Evolutionary conservation across 2,113 vertebrate genomes (phyloP), one percentile per base, ranked within the genome.

Genomic region (Mastomys coucha): DNA sequence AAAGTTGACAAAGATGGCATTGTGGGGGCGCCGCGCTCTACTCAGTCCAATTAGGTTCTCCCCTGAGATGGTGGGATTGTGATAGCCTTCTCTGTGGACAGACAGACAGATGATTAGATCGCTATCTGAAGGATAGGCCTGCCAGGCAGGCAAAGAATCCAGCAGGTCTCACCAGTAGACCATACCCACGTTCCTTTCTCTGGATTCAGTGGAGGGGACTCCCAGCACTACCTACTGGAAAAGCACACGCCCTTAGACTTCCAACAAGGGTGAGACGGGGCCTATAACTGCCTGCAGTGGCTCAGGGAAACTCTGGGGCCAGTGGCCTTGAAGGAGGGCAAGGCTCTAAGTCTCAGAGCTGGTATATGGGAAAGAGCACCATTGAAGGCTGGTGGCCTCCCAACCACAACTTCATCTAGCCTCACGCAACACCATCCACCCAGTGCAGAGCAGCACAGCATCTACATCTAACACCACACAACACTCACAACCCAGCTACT

Each of bases 1-100:
- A 39, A 99, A 99, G 97, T 98, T 99, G 91, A 99, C 98, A 93
- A 99, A 99, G 93, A 99, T 99, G 63, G 99, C 99, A 0, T 99
- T 99, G 98, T 99, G 99, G 1, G 99, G 99, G 51, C 99, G 99
- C 0, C 99, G 99, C 49, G 99, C 99, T 5, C 99, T 98, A 98
- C 99, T 99, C 96, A 99, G 97, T 53, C 99, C 99, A 0, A 99
- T 99, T 7, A 99, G 97, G 95, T 99, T 99, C 95, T 99, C 99
- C 0, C 98, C 99, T 1, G 98, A 98, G 78, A 98, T 77, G 28
- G 97, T 75, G 19, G 98, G 97, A 14, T 98, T 98, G 81, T 97
- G 98, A 96, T 99, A 99, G 12, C 99, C 99, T 75, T 99, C 98
- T 97, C 99, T 99, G 97, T 5, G 72, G 80, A 81, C 51, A 51